Conservation (phyloP, 2,113 vertebrate genomes). For the Platichthys stellatus region DNA sequence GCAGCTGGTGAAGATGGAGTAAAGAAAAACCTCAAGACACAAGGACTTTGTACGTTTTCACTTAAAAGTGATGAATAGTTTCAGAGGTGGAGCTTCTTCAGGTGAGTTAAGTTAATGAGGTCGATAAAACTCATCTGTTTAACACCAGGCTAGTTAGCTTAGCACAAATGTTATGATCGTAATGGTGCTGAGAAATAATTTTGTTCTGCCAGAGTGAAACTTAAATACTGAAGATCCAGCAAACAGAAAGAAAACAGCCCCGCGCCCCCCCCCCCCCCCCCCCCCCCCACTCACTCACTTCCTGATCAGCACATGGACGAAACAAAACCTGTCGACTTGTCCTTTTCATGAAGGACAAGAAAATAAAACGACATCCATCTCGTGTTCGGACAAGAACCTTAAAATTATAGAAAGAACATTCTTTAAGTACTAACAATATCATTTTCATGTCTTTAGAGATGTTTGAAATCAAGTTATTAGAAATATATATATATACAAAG, state of each 20-base stretch:
- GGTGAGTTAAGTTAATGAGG: too few species aligned
- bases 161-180: neutral
- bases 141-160: too few species aligned
- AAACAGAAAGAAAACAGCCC: neutral
- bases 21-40: too few species aligned
- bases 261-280: too few species aligned
- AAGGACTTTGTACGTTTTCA: neutral
- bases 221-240: constrained; percentile 33
- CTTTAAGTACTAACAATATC: neutral
- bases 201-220: constrained; percentile 20
- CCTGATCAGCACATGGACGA: neutral
- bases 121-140: too few species aligned
- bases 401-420: neutral
- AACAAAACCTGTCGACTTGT: neutral
- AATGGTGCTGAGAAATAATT: neutral
- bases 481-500: too few species aligned
- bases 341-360: neutral
- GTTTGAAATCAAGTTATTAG: too few species aligned
- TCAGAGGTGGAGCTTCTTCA: too few species aligned
- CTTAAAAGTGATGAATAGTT: too few species aligned
- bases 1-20: too few species aligned
- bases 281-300: neutral
- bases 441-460: neutral
- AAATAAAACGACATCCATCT: neutral
- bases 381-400: neutral